A percentile compares a stretch with the other conserved stretches of the same genome.
phyloP scores from a whole-genome alignment of 35 echinoderm and acorn worm species.

The Strongylocentrotus purpuratus region DNA sequence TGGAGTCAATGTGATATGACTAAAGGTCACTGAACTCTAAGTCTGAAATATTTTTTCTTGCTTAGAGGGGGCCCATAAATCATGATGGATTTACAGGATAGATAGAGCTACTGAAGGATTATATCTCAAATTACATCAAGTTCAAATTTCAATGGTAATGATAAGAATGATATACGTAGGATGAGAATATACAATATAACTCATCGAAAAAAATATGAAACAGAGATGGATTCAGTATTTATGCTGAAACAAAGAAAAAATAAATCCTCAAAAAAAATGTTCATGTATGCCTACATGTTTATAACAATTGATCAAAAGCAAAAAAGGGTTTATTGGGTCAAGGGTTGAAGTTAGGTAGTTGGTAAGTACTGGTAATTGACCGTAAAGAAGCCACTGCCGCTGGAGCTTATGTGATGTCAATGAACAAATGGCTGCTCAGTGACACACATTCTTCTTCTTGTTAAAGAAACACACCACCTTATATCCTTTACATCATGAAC shows the following conservation, averaged over 20 bases:
- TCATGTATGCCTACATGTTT: too few relatives aligned
- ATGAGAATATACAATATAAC: background rate
- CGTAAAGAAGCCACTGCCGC: too few relatives aligned
- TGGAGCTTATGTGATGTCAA: too few relatives aligned
- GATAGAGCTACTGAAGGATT: background rate
- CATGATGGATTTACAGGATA: background rate
- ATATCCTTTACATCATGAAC: too few relatives aligned
- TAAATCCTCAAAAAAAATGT: background rate
- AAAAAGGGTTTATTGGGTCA: too few relatives aligned
- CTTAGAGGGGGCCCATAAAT: background rate
- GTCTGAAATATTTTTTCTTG: background rate
- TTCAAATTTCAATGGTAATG: background rate
- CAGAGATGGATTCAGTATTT: background rate
- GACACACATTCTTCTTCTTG: too few relatives aligned
- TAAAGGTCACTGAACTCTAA: background rate
- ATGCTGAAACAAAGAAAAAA: background rate
- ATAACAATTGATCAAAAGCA: too few relatives aligned
- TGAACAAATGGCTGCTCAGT: too few relatives aligned
- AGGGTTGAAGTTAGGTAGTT: too few relatives aligned
- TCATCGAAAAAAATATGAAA: background rate
- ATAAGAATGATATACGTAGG: background rate
- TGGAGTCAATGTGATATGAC: background rate
- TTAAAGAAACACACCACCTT: too few relatives aligned
- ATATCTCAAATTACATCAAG: background rate
- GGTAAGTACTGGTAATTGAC: too few relatives aligned